Conservation (phyloP, 2,888 invertebrate genomes). For the Caenorhabditis sinica region DNA sequence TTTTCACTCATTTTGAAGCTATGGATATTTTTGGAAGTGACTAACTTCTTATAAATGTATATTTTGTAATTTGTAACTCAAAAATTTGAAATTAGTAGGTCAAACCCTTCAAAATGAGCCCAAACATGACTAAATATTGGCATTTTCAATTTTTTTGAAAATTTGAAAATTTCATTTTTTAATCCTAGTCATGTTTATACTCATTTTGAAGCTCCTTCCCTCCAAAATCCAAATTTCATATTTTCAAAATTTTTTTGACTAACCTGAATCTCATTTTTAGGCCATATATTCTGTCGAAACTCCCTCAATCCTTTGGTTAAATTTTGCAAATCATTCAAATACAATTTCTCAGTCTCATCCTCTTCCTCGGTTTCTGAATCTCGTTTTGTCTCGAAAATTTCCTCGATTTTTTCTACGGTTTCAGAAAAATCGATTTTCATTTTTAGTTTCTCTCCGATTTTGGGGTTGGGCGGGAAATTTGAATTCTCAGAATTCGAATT, state of each 20-base stretch:
- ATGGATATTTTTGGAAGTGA: too few relatives aligned
- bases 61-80: too few relatives aligned
- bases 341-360: neutral
- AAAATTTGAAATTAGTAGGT: too few relatives aligned
- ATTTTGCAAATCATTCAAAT: slow-evolving; percentile 36
- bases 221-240: neutral
- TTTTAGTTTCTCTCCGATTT: slow-evolving; percentile 5
- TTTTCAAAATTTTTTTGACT: neutral
- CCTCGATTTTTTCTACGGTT: slow-evolving; percentile 14
- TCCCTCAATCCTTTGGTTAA: slow-evolving; percentile 17
- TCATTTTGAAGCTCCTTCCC: slow-evolving; percentile 1
- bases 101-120: too few relatives aligned
- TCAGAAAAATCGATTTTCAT: slow-evolving; percentile 45
- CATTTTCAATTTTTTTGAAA: too few relatives aligned
- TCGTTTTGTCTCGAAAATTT: slow-evolving; percentile 28
- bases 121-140: too few relatives aligned
- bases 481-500: neutral
- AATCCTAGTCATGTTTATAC: neutral
- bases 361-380: neutral
- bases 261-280: neutral
- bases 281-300: neutral
- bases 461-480: neutral
- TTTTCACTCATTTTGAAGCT: neutral
- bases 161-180: too few relatives aligned
- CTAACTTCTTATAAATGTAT: too few relatives aligned